Evolutionary conservation across 1,140 invertebrate genomes (phyloP), one percentile per base, ranked within the genome.

Genomic region (Mycetomoellerius zeteki): DNA sequence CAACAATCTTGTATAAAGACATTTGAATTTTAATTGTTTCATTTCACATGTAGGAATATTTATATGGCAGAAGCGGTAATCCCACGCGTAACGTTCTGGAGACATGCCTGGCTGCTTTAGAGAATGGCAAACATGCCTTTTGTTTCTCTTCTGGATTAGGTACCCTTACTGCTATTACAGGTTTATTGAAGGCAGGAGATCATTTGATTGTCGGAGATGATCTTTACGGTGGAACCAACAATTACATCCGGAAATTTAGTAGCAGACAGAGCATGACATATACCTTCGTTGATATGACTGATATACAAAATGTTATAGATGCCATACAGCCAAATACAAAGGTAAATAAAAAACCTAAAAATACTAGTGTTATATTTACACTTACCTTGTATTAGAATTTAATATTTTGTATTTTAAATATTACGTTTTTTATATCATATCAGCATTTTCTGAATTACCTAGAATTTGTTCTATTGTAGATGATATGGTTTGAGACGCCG

Each of bases 401-500:
- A 52, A 50, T 16, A 50, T 50, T 16, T 50, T 50, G 3, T 50
- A 47, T 60, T 52, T 56, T 4, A 52, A 16, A 58, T 3, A n/a
- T 37, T 75, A 27, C 27, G 8, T 21, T n/a, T 43, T 62, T 62
- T 62, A 21, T 19, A 58, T 65, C 0, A 43, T 0, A 19, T 71
- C 16, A 27, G 12, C 10, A 47, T 30, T 50, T 78, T 30, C 2
- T 52, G 1, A 12, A 54, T 80, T 65, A 14, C 16, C n/a, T n/a
- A n/a, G n/a, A 78, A 88, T 43, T 91, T 43, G 16, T 67, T 67
- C 85, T 92, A 84, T 96, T 96, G 12, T 88, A 98, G 98, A 96
- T 99, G 95, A 96, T 99, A 27, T 99, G 99, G 99, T 95, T 99
- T 72, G 99, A 99, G 95, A 98, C 98, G 0, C 99, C 99, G 2